These are phyloP conservation scores for Pterostichus niger DNA, from an alignment of 2,888 invertebrate species.

Conservation along the genomic window DNA sequence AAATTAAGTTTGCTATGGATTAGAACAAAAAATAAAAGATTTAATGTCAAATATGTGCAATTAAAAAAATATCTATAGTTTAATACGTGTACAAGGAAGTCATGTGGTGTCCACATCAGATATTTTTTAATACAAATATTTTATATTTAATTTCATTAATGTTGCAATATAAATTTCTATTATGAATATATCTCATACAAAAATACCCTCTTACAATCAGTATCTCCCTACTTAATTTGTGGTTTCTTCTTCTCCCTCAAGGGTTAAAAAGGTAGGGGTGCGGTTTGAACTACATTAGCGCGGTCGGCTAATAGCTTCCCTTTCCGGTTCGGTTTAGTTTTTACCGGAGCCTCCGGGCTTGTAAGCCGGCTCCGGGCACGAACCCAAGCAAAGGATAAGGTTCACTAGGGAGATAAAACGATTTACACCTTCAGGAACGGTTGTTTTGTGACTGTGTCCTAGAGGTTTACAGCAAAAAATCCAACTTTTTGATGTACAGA, in stretches of 20 bases:
- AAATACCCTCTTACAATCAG: no score
- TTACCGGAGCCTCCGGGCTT: conserved; percentile 4
- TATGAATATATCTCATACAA: no score
- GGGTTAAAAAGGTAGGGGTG: conserved; percentile 4
- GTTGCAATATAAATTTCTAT: no score
- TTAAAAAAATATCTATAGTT: no score
- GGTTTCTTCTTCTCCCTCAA: neutral
- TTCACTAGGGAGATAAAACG: conserved; percentile 14
- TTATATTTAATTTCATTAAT: no score
- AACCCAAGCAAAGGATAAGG: conserved; percentile 7
- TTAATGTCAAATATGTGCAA: no score
- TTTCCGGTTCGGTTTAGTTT: conserved; percentile 42
- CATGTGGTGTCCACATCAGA: no score
- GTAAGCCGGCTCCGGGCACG: neutral
- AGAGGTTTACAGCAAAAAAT: neutral
- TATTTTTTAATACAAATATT: no score
- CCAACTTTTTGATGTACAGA: conserved; percentile 1
- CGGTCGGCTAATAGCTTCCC: conserved; percentile 40
- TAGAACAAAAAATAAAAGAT: no score
- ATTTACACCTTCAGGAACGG: conserved; percentile 14
- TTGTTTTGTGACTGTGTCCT: conserved; percentile 1
- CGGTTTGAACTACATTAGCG: conserved; percentile 17
- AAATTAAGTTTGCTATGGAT: no score
- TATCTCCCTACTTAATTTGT: neutral
- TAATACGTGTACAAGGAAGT: no score